Base-by-base conservation (phyloP, 2,888 invertebrate species). In the Drosophila borborema region DNA sequence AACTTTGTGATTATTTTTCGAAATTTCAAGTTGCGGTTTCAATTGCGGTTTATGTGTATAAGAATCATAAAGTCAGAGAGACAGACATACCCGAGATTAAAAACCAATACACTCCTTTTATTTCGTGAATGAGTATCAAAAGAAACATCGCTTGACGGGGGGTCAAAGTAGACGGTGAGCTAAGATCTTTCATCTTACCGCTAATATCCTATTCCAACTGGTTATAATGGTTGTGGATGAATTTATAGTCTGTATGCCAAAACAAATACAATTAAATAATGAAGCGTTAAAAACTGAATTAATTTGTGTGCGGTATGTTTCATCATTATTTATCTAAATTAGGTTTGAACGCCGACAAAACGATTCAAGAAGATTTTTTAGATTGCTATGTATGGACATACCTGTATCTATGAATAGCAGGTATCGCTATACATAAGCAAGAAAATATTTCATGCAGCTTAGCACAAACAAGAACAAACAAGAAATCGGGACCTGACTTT, bases 201-300 rank as follows among this genome's bases (percentile, higher is more conserved):
- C 84, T 84, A 84, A 84, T 84, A 78, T 81, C 68, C 78, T 75
- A 75, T 73, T 71, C 66, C 72, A 71, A 81, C 89, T 87, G 85
- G 87, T 89, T 87, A 84, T 71, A 84, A 82, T 83, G 77, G 74
- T 77, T 83, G 80, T 83, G 73, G 84, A 80, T 83, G 77, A 80
- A 76, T 72, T 80, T 75, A 76, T 82, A 81, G 80, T 67, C 66
- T 80, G 72, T 74, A 78, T 81, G 82, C 89, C 74, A 77, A 83
- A 83, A 89, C 89, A 83, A 83, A 83, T 89, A 83, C 83, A 83
- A 89, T 83, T 83, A 83, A 83, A 83, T 77, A 89, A 80, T 80
- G 80, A 80, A 80, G 80, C 80, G 89, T 83, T 89, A 86, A 88
- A 83, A 86, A 72, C 71, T 72, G 74, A 86, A 89, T 89, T 86